A percentile compares a stretch with the other conserved stretches of the same genome.
Conservation (phyloP, 2,888 invertebrate species). For the Rhingia rostrata region DNA sequence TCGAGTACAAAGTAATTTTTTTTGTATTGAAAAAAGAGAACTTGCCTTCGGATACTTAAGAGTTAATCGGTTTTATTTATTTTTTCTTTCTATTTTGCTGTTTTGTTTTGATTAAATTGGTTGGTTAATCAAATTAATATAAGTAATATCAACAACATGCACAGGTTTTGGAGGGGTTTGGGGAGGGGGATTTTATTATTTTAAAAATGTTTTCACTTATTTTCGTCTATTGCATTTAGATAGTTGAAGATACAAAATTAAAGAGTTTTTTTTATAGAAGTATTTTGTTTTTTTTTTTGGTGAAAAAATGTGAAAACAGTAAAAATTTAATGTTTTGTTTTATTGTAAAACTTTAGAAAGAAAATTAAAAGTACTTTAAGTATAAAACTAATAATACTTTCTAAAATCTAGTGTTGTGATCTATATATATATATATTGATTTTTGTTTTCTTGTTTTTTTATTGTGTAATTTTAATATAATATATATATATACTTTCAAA, state of each 20-base stretch:
- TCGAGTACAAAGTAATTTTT: constrained; percentile 51
- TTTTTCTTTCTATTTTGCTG: constrained; percentile 3
- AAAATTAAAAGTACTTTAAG: constrained; percentile 72
- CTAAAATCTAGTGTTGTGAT: constrained; percentile 72
- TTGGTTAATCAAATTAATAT: constrained; percentile 24
- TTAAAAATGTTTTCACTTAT: not conserved
- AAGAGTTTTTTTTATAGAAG: constrained; percentile 5
- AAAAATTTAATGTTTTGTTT: constrained; percentile 42
- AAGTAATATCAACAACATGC: constrained; percentile 64
- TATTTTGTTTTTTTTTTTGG: constrained; percentile 5
- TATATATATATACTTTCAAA: constrained; percentile 51
- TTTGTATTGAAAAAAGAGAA: constrained; percentile 32
- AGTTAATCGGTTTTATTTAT: constrained; percentile 35
- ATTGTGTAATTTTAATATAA: constrained; percentile 50
- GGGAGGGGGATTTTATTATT: not conserved
- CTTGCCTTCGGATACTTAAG: constrained; percentile 37
- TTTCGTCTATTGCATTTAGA: constrained; percentile 3
- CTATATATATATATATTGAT: constrained; percentile 49
- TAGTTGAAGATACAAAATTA: constrained; percentile 34
- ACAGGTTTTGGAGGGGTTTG: constrained; percentile 32
- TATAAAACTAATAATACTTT: constrained; percentile 75
- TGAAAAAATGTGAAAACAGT: constrained; percentile 35
- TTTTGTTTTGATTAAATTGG: constrained; percentile 13
- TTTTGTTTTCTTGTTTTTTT: constrained; percentile 34
- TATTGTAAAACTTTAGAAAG: constrained; percentile 67